Conservation (phyloP, 2,888 invertebrate genomes). For the Tribolium freemani region DNA sequence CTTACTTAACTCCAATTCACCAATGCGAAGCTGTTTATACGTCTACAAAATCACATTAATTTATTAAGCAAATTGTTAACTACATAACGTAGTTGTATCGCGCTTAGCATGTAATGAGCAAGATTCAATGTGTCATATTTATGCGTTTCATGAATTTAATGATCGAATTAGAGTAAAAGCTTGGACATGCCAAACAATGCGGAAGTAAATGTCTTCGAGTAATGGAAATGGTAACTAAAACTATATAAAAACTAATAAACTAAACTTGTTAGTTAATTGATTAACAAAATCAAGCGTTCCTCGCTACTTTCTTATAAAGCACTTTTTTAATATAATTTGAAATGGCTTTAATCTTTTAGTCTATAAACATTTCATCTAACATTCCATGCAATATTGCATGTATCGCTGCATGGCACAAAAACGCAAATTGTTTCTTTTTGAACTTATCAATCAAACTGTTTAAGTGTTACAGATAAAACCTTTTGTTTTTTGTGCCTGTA, state of each 20-base stretch:
- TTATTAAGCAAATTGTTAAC: background rate
- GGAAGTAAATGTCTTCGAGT: too few species aligned
- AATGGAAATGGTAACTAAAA: too few species aligned
- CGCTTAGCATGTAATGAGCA: background rate
- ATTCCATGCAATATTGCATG: background rate
- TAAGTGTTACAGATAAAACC: background rate
- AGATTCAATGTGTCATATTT: background rate
- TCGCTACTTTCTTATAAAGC: too few species aligned
- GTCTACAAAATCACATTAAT: background rate
- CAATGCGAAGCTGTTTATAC: background rate
- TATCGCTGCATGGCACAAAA: background rate
- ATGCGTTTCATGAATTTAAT: background rate
- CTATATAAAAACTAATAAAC: too few species aligned
- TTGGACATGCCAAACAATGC: too few species aligned
- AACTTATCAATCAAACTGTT: background rate
- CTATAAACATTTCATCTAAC: background rate
- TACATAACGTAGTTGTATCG: background rate
- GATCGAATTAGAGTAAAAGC: too few species aligned
- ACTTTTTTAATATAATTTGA: background rate
- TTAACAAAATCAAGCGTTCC: too few species aligned
- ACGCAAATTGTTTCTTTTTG: background rate
- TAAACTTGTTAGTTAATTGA: too few species aligned
- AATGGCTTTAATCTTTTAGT: background rate
- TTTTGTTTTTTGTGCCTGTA: background rate
- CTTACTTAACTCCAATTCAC: background rate